Conservation (phyloP, 2,113 vertebrate genomes). For the Synodontis membranacea region DNA sequence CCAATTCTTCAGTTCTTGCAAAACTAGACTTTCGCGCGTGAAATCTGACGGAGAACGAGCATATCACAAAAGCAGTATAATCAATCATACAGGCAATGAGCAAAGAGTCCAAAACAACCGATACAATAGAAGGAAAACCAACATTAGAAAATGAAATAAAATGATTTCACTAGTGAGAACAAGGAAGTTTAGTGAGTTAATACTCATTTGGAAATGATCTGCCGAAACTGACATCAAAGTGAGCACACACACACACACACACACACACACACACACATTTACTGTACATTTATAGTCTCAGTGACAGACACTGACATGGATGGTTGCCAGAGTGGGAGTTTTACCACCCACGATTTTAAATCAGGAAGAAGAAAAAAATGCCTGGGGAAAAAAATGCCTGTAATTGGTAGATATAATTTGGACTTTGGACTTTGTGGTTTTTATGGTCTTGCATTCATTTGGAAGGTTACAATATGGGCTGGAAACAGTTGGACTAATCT, state of each 20-base stretch:
- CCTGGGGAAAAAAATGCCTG: not conserved
- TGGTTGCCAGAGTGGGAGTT: conserved; percentile 13
- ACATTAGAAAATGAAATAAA: conserved; percentile 20
- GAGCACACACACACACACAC: not conserved
- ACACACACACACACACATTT: not conserved
- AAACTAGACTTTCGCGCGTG: not conserved
- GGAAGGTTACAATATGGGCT: conserved; percentile 19
- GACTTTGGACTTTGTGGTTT: conserved; percentile 25
- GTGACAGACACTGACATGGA: not conserved
- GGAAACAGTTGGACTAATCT: conserved; percentile 27
- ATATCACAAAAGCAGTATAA: conserved; percentile 24
- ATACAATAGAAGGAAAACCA: conserved; percentile 24
- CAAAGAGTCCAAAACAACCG: not conserved
- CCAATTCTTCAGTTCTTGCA: conserved; percentile 28
- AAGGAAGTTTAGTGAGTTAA: not conserved
- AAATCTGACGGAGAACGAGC: conserved; percentile 12
- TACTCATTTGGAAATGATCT: not conserved
- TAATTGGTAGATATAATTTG: conserved; percentile 12
- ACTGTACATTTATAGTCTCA: conserved; percentile 2
- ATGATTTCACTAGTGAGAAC: not conserved
- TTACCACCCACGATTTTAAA: conserved; percentile 18
- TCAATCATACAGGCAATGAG: conserved; percentile 11
- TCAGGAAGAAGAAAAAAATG: conserved; percentile 2
- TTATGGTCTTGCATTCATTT: conserved; percentile 19
- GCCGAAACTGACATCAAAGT: not conserved